Percentiles rank a stretch among this genome's conserved stretches.
These are phyloP conservation scores for Salvelinus fontinalis DNA, from an alignment of 2,113 vertebrate species.

Conservation along the genomic window DNA sequence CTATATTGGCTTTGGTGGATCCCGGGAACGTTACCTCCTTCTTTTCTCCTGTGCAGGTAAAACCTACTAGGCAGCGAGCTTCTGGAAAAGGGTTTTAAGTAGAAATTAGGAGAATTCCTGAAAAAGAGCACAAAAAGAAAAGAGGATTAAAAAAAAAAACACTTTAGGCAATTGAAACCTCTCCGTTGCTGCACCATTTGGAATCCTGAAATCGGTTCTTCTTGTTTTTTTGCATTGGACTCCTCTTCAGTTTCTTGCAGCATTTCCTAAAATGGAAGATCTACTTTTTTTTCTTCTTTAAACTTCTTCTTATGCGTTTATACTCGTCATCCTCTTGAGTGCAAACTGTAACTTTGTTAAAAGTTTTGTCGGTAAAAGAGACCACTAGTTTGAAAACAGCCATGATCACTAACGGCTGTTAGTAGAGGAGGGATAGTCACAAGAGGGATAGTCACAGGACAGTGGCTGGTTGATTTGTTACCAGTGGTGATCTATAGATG, in stretches of 20 bases:
- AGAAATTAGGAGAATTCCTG: neutral
- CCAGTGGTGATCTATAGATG: no score
- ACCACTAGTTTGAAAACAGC: no score
- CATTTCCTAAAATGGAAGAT: conserved; percentile 26
- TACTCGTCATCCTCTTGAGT: neutral
- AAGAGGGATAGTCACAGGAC: no score
- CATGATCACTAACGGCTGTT: no score
- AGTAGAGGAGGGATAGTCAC: no score
- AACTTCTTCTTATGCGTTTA: neutral
- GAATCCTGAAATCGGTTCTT: no score
- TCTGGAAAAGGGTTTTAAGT: conserved; percentile 25
- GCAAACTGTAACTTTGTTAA: neutral
- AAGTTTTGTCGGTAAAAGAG: neutral
- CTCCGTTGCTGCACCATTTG: neutral
- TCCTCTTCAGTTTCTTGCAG: conserved; percentile 19
- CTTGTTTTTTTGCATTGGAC: conserved; percentile 9
- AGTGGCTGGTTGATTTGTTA: no score
- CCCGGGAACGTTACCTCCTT: conserved; percentile 78
- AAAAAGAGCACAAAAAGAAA: conserved; percentile 2
- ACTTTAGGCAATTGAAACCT: conserved; percentile 1
- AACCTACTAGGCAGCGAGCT: conserved; percentile 27
- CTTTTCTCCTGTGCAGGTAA: conserved; percentile 79
- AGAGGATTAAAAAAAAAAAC: neutral
- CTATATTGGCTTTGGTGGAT: conserved; percentile 76
- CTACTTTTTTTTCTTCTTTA: neutral